phyloP scores from a whole-genome alignment of 2,113 vertebrate species.

The Aspidoscelis tigris region DNA sequence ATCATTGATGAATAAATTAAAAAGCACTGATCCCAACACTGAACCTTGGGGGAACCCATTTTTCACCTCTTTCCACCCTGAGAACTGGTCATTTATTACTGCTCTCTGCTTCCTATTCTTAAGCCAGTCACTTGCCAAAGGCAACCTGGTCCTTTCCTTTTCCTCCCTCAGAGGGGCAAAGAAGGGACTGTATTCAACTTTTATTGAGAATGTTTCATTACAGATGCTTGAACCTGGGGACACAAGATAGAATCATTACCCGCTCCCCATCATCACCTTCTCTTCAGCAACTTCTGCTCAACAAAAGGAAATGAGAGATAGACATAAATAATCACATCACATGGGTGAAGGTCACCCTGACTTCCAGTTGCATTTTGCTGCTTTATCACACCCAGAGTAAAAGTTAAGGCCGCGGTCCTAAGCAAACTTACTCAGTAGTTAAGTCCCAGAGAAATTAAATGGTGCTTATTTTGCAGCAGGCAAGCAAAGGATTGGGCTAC shows the following conservation, averaged over 20 bases:
- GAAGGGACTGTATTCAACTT: slow-evolving; percentile 1
- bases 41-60: too few species aligned
- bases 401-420: slow-evolving; percentile 60
- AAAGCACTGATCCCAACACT: too few species aligned
- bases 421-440: background rate
- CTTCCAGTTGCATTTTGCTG: slow-evolving; percentile 69
- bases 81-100: too few species aligned
- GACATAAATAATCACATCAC: slow-evolving; percentile 64
- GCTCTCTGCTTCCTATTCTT: too few species aligned
- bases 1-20: too few species aligned
- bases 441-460: background rate
- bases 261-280: slow-evolving; percentile 60
- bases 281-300: slow-evolving; percentile 63
- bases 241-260: slow-evolving; percentile 53
- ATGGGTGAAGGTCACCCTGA: slow-evolving; percentile 71
- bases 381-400: slow-evolving; percentile 72
- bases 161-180: background rate
- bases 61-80: too few species aligned
- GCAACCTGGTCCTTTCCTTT: slow-evolving; percentile 16
- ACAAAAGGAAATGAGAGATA: slow-evolving; percentile 63
- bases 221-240: slow-evolving; percentile 59
- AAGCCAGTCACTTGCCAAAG: background rate
- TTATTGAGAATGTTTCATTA: slow-evolving; percentile 49
- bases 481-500: background rate
- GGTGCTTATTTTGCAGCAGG: background rate